Percentiles rank a stretch among this genome's conserved stretches.
phyloP scores from a whole-genome alignment of 2,797 vertebrate species.

The Lutjanus argentimaculatus region DNA sequence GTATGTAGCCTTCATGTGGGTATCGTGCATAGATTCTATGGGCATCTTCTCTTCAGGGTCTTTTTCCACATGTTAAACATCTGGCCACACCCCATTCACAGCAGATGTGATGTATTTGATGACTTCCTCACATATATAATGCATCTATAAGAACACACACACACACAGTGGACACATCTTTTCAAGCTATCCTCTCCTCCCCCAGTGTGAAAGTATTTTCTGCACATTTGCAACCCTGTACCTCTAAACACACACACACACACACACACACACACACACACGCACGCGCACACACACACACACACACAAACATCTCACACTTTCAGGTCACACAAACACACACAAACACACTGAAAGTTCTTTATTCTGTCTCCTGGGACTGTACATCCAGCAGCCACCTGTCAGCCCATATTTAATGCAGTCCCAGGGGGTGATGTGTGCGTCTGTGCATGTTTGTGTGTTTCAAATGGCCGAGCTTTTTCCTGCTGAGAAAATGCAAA shows the following conservation, averaged over 20 bases:
- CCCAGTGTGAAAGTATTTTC: no score
- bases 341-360: conserved; percentile 42
- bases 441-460: conserved; percentile 4
- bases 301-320: background rate
- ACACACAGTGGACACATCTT: background rate
- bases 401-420: conserved; percentile 67
- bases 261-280: background rate
- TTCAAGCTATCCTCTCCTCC: no score
- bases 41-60: no score
- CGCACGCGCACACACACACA: background rate
- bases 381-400: conserved; percentile 72
- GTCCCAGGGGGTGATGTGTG: conserved; percentile 18
- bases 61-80: no score
- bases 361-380: conserved; percentile 64
- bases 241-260: background rate
- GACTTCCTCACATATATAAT: background rate
- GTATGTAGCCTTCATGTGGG: no score
- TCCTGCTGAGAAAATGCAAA: conserved; percentile 34
- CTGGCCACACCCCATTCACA: no score
- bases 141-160: background rate
- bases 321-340: conserved; percentile 6
- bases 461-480: conserved; percentile 38
- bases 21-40: no score
- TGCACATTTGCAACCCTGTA: no score
- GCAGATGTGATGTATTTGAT: background rate